These are phyloP conservation scores for Heteropelma amictum DNA, from an alignment of 2,888 invertebrate species.

Conservation along the genomic window DNA sequence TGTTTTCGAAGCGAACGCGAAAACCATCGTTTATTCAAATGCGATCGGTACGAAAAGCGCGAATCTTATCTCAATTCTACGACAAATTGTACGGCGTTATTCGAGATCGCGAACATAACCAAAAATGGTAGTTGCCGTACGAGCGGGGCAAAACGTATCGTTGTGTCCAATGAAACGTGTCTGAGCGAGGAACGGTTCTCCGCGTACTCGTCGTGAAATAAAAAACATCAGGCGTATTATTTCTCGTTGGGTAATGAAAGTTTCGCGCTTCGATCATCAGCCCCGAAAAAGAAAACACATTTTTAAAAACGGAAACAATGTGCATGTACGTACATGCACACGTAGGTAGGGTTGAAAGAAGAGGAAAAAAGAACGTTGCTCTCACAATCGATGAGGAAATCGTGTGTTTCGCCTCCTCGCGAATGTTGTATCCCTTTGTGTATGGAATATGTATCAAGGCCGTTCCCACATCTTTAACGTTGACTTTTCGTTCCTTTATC, in stretches of 20 bases:
- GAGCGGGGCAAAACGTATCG: slow-evolving; percentile 1
- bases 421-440: slow-evolving; percentile 25
- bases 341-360: neutral
- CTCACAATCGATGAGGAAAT: slow-evolving; percentile 47
- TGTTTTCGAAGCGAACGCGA: neutral
- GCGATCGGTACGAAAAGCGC: too few species aligned
- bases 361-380: slow-evolving; percentile 30
- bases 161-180: slow-evolving; percentile 1
- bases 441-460: slow-evolving; percentile 26
- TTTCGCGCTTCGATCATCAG: slow-evolving; percentile 1
- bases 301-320: slow-evolving; percentile 21
- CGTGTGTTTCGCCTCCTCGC: slow-evolving; percentile 18
- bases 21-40: too few species aligned
- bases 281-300: slow-evolving; percentile 27
- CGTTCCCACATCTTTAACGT: slow-evolving; percentile 19
- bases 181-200: neutral
- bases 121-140: slow-evolving; percentile 29
- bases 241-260: slow-evolving; percentile 21
- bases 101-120: slow-evolving; percentile 45
- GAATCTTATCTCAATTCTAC: neutral
- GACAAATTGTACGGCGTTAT: neutral
- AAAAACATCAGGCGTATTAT: neutral
- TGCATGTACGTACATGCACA: too few species aligned
- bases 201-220: too few species aligned
- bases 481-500: neutral